A percentile compares a stretch with the other conserved stretches of the same genome.
phyloP scores from a whole-genome alignment of 35 echinoderm and acorn worm genomes.

The Stichopus chloronotus region DNA sequence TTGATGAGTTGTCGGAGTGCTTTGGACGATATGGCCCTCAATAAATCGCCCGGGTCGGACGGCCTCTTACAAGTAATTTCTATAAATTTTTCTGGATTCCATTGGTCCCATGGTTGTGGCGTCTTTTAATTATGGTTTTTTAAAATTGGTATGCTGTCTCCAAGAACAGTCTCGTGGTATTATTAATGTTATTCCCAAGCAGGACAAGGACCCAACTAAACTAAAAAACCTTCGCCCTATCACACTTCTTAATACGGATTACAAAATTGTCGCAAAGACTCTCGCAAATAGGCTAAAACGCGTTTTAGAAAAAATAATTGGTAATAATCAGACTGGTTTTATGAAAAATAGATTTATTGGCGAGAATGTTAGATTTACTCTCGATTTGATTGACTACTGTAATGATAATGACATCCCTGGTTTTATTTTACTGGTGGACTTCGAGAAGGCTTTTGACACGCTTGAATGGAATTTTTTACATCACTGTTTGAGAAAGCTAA shows the following conservation, averaged over 20 bases:
- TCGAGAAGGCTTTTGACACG: too few relatives aligned
- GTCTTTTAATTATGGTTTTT: neutral
- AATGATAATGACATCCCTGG: too few relatives aligned
- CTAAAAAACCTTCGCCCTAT: neutral
- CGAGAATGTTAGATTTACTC: too few relatives aligned
- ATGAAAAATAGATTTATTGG: too few relatives aligned
- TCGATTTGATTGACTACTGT: too few relatives aligned
- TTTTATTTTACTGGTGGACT: too few relatives aligned
- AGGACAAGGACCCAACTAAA: neutral
- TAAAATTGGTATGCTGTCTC: neutral
- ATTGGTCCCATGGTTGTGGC: neutral
- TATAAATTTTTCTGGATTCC: neutral
- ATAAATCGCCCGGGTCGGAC: slow-evolving; percentile 15
- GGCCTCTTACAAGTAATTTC: neutral
- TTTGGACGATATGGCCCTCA: slow-evolving; percentile 1
- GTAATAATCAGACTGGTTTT: too few relatives aligned
- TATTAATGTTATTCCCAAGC: slow-evolving; percentile 13
- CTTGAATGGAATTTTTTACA: too few relatives aligned
- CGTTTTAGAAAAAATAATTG: too few relatives aligned
- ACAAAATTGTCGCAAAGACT: too few relatives aligned
- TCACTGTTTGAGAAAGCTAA: too few relatives aligned
- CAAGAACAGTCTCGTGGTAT: neutral
- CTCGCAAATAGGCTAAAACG: too few relatives aligned
- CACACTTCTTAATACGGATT: neutral
- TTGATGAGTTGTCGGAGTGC: slow-evolving; percentile 19